Evolutionary conservation across 2,888 invertebrate genomes (phyloP).

Genomic region (Andrena dorsata): DNA sequence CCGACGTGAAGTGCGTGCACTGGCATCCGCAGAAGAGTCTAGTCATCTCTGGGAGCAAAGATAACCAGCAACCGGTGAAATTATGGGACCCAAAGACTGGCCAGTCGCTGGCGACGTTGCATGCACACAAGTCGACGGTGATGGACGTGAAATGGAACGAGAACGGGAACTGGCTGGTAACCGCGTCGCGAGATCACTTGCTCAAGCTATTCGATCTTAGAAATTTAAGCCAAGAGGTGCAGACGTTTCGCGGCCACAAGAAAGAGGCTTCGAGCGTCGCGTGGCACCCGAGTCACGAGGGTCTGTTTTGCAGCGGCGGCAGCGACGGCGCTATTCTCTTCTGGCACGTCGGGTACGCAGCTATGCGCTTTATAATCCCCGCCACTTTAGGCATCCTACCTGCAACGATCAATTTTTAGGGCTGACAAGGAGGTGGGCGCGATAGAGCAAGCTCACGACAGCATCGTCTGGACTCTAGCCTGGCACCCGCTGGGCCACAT

Average conservation of each 20-base stretch:
- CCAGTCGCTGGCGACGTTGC: conserved; percentile 97
- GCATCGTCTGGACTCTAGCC: conserved; percentile 99
- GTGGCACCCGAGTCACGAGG: conserved; percentile 99
- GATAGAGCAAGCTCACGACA: conserved; percentile 99
- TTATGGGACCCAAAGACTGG: conserved; percentile 99
- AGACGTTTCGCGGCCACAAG: conserved; percentile 99
- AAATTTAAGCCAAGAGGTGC: conserved; percentile 97
- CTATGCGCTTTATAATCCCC: background rate
- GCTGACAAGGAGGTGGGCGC: conserved; percentile 99
- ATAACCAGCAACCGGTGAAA: conserved; percentile 99
- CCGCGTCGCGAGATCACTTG: conserved; percentile 98
- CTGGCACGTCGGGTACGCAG: conserved; percentile 97
- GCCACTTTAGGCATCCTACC: conserved; percentile 37
- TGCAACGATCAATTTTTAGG: conserved; percentile 83
- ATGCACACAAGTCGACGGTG: conserved; percentile 99
- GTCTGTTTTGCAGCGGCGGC: conserved; percentile 98
- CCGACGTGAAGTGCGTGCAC: conserved; percentile 99
- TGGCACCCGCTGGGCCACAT: conserved; percentile 99
- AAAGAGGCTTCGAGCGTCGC: conserved; percentile 98
- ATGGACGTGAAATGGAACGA: conserved; percentile 99
- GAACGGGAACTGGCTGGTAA: conserved; percentile 99
- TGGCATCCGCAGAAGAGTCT: conserved; percentile 99
- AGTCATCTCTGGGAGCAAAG: conserved; percentile 99
- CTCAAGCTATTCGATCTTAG: conserved; percentile 99
- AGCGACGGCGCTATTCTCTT: conserved; percentile 99